Evolutionary conservation across 2,797 vertebrate species (phyloP).

Genomic region (Chrosomus eos): DNA sequence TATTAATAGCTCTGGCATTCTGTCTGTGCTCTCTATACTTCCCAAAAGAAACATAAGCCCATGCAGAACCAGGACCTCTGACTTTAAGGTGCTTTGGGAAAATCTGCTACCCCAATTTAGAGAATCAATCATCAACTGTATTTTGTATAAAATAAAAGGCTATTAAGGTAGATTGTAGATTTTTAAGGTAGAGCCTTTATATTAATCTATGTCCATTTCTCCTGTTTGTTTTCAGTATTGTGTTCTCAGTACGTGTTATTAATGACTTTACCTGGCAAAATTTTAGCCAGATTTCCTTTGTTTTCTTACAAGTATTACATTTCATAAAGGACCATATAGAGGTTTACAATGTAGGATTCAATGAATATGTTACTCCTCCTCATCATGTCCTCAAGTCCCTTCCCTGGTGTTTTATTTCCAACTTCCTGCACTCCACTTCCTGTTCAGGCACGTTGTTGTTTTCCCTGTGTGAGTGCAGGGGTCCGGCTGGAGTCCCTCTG

Average conservation of each 20-base stretch:
- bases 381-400: slow-evolving; percentile 31
- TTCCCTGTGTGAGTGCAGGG: slow-evolving; percentile 12
- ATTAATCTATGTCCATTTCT: not conserved
- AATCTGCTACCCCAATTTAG: slow-evolving; percentile 55
- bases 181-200: too few species aligned
- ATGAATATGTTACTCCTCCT: slow-evolving; percentile 24
- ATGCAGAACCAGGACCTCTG: slow-evolving; percentile 52
- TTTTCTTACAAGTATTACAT: not conserved
- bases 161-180: not conserved
- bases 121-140: slow-evolving; percentile 33
- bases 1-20: slow-evolving; percentile 61
- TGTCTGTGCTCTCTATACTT: slow-evolving; percentile 44
- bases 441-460: slow-evolving; percentile 40
- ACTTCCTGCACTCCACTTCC: slow-evolving; percentile 62
- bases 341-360: not conserved
- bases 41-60: slow-evolving; percentile 56
- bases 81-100: slow-evolving; percentile 52
- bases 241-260: not conserved
- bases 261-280: not conserved
- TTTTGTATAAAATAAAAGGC: slow-evolving; percentile 11
- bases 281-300: not conserved
- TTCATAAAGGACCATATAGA: not conserved
- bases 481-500: slow-evolving; percentile 45
- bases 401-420: slow-evolving; percentile 61
- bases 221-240: too few species aligned